phyloP scores from a whole-genome alignment of 1,140 invertebrate genomes.

The Macrosteles quadrilineatus region DNA sequence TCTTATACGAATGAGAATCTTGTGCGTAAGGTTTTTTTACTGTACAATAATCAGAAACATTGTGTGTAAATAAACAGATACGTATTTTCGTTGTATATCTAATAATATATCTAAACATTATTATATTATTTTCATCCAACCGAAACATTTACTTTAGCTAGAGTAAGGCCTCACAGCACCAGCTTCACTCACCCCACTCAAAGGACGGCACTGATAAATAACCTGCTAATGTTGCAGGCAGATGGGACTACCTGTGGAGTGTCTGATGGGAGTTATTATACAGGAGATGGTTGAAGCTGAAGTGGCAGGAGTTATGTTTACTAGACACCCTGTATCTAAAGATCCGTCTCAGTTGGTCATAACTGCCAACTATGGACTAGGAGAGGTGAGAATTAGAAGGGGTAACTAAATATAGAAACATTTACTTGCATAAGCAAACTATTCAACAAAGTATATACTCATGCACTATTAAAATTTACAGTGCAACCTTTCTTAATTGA shows the following conservation, averaged over 20 bases:
- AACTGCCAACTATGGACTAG: conserved; percentile 78
- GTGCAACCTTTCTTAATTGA: background rate
- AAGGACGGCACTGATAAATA: too few relatives aligned
- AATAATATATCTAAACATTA: too few relatives aligned
- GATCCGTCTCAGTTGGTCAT: conserved; percentile 67
- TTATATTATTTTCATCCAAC: too few relatives aligned
- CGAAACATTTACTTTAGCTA: too few relatives aligned
- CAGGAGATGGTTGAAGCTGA: conserved; percentile 73
- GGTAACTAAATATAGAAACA: too few relatives aligned
- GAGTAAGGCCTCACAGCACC: too few relatives aligned
- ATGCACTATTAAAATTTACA: background rate
- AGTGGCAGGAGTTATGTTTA: conserved; percentile 78
- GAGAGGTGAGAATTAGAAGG: conserved; percentile 62
- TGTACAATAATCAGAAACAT: too few relatives aligned
- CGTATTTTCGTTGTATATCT: too few relatives aligned
- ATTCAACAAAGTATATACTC: background rate
- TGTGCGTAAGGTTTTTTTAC: too few relatives aligned
- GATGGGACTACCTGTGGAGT: conserved; percentile 64
- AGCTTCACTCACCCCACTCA: too few relatives aligned
- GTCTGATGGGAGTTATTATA: conserved; percentile 77
- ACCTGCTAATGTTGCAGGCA: conserved; percentile 56
- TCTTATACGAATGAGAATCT: too few relatives aligned
- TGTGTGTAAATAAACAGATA: too few relatives aligned
- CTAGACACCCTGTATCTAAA: conserved; percentile 69
- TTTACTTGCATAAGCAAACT: conserved; percentile 13